Conservation (phyloP, 2,888 invertebrate species). For the Caenorhabditis angaria region DNA sequence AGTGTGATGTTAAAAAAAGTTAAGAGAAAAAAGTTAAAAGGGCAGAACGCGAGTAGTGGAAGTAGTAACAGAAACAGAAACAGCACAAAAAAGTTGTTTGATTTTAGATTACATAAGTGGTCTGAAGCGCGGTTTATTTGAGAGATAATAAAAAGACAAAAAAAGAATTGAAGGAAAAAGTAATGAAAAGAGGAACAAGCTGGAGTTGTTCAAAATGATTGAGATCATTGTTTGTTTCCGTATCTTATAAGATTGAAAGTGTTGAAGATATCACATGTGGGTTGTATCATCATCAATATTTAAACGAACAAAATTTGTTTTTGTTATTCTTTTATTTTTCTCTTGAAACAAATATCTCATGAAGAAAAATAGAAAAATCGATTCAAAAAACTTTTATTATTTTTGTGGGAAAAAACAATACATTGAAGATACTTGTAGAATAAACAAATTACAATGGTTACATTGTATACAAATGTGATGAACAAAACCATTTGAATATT, state of each 20-base stretch:
- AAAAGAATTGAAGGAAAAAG: neutral
- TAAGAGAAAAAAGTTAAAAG: neutral
- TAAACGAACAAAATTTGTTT: no score
- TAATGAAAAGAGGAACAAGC: neutral
- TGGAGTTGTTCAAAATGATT: neutral
- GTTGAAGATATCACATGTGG: neutral
- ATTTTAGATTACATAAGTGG: constrained; percentile 44
- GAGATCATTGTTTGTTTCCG: neutral
- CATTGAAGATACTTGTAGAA: no score
- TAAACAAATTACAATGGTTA: no score
- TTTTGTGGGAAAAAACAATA: no score
- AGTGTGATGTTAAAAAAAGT: neutral
- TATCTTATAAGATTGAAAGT: neutral
- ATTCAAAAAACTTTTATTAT: no score
- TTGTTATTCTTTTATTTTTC: no score
- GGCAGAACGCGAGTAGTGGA: constrained; percentile 5
- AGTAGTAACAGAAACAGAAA: constrained; percentile 19
- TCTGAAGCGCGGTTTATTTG: constrained; percentile 18
- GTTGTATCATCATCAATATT: neutral
- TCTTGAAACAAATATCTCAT: neutral
- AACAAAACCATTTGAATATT: no score
- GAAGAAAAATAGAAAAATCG: no score
- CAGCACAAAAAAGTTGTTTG: constrained; percentile 36
- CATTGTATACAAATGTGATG: no score
- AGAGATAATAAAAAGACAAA: neutral